Percentiles rank a stretch among this genome's conserved stretches.
These are phyloP conservation scores for Carettochelys insculpta DNA, from an alignment of 2,113 vertebrate genomes.

Conservation along the genomic window DNA sequence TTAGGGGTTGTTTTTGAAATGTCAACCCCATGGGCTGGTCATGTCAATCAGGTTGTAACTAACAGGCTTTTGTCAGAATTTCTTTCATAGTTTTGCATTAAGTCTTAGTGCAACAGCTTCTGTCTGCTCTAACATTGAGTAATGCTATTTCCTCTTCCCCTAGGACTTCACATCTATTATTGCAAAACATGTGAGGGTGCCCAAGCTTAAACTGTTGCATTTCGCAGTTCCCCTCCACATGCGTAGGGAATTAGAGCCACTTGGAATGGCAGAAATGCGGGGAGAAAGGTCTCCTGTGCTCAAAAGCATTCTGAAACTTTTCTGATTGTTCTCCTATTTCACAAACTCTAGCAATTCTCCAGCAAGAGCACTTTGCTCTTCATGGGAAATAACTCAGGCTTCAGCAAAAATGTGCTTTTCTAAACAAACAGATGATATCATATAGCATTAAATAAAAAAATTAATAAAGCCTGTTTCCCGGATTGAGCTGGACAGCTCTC, in stretches of 20 bases:
- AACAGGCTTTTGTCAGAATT: neutral
- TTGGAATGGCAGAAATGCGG: constrained; percentile 36
- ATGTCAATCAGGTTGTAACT: neutral
- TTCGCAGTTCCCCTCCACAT: neutral
- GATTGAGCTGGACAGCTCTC: neutral
- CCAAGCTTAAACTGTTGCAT: neutral
- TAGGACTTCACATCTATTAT: neutral
- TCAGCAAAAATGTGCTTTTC: constrained; percentile 66
- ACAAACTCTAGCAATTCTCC: constrained; percentile 64
- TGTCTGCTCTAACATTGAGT: neutral
- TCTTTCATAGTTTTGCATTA: neutral
- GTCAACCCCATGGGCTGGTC: neutral
- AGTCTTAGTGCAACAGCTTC: neutral
- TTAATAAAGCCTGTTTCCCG: neutral
- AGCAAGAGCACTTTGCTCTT: constrained; percentile 33
- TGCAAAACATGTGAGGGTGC: neutral
- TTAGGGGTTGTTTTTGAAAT: neutral
- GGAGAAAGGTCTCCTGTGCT: constrained; percentile 30
- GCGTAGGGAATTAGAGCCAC: constrained; percentile 49
- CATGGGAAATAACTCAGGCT: constrained; percentile 71
- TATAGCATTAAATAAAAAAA: constrained; percentile 46
- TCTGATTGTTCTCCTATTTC: constrained; percentile 61
- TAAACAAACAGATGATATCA: constrained; percentile 65
- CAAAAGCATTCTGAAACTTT: constrained; percentile 67
- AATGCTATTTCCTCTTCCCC: neutral